Conservation (phyloP, 2,113 vertebrate genomes). For the Haemorhous mexicanus region DNA sequence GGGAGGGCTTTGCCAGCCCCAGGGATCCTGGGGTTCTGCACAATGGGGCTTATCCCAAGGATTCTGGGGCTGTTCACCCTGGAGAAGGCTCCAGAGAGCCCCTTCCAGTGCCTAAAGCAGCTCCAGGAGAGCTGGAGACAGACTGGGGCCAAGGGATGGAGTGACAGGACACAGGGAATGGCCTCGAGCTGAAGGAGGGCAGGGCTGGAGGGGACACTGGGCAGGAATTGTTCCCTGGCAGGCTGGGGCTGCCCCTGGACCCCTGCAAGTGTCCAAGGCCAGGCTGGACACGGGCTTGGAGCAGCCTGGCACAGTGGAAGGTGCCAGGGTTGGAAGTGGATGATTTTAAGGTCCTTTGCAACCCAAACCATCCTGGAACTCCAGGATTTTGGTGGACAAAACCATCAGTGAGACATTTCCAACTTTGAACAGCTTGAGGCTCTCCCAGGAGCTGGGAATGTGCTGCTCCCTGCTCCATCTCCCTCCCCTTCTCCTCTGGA, state of each 20-base stretch:
- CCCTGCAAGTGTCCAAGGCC: neutral
- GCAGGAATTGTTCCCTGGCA: neutral
- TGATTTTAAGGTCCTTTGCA: no score
- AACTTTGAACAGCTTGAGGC: neutral
- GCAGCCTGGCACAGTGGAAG: neutral
- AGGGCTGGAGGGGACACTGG: accelerated
- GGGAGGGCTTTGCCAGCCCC: neutral
- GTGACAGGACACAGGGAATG: neutral
- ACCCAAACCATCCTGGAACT: neutral
- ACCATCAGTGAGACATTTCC: neutral
- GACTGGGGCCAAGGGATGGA: accelerated
- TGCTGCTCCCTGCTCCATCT: neutral
- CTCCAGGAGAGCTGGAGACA: neutral
- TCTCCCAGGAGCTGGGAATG: neutral
- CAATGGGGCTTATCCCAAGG: neutral
- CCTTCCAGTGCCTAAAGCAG: accelerated
- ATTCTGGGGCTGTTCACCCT: neutral
- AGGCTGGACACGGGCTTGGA: neutral
- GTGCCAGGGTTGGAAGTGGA: neutral
- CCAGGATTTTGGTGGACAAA: neutral
- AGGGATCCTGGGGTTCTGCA: neutral
- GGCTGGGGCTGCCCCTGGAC: neutral
- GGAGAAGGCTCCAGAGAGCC: neutral
- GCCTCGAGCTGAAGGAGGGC: accelerated
- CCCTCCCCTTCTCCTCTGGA: neutral